Evolutionary conservation across 92 coral and sea anemone species (phyloP).

Genomic region (Phenganax stokvisi): DNA sequence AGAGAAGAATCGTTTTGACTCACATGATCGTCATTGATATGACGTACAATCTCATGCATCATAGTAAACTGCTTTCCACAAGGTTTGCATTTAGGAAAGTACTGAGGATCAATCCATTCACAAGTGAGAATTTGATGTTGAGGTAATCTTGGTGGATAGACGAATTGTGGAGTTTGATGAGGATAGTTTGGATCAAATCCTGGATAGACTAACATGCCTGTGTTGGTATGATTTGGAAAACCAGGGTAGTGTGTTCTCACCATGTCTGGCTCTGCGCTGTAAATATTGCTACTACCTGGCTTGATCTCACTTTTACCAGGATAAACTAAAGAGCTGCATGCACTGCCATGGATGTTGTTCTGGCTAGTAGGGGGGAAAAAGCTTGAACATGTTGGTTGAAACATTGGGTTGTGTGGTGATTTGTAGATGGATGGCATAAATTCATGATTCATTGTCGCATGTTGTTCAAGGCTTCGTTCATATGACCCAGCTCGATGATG

Average conservation of each 20-base stretch:
- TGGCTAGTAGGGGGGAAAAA: slow-evolving; percentile 30
- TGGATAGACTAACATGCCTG: slow-evolving; percentile 8
- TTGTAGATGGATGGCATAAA: slow-evolving; percentile 13
- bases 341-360: slow-evolving; percentile 22
- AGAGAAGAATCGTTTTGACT: slow-evolving; percentile 97
- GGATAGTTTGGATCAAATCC: neutral
- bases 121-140: slow-evolving; percentile 89
- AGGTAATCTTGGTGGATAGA: slow-evolving; percentile 24
- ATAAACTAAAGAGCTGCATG: slow-evolving; percentile 29
- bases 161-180: neutral
- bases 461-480: slow-evolving; percentile 15
- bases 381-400: slow-evolving; percentile 14
- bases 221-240: slow-evolving; percentile 11
- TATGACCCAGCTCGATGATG: slow-evolving; percentile 14
- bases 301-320: slow-evolving; percentile 31
- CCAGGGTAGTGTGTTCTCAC: slow-evolving; percentile 34
- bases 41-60: slow-evolving; percentile 96
- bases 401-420: slow-evolving; percentile 14
- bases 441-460: slow-evolving; percentile 23
- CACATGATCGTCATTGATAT: slow-evolving; percentile 94
- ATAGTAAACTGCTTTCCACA: slow-evolving; percentile 95
- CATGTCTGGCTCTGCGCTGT: slow-evolving; percentile 18
- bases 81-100: slow-evolving; percentile 85
- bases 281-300: slow-evolving; percentile 42
- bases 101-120: slow-evolving; percentile 98